Evolutionary conservation across 1,140 invertebrate genomes (phyloP), one percentile per base, ranked within the genome.

Genomic region (Cotesia glomerata): DNA sequence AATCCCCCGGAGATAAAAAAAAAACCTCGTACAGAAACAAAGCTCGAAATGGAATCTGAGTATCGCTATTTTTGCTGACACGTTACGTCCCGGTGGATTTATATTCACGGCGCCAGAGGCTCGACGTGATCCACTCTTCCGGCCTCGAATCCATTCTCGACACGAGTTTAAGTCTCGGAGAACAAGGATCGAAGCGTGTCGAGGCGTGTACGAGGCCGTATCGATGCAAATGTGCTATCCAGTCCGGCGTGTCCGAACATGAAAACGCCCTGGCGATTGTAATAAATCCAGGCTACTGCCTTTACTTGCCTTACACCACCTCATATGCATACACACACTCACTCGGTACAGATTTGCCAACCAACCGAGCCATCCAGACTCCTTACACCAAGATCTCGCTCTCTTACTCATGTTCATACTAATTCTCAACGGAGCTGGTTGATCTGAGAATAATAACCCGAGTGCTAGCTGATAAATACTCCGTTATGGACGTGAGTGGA

Each of bases 161-260:
- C 67, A 69, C 35, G 69, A 70, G 69, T 62, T 70, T 49, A 70
- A 70, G 14, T 62, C 58, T 51, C 59, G 39, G 49, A 39, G 58
- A 70, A 70, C 69, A 70, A 70, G 69, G 59, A 62, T 58, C 69
- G 58, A 62, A 70, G 69, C 69, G 69, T 70, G 69, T 70, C 69
- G 58, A 70, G 59, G 69, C 59, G 69, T 70, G 69, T 70, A 70
- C 69, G 69, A 70, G 69, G 69, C 69, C 69, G 69, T 70, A 70
- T 70, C 69, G 69, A 70, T 70, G 69, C 69, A 70, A 70, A 71
- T 71, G 39, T 71, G 59, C 14, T 71, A 71, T 71, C 49, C 69
- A 71, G 39, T 61, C 51, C 26, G 59, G 45, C 61, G 61, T 71
- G 69, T 71, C 69, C 45, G 69, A 64, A 71, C 69, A 71, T 71